Evolutionary conservation across 2,113 vertebrate genomes (phyloP).

Genomic region (Poecilia latipinna): DNA sequence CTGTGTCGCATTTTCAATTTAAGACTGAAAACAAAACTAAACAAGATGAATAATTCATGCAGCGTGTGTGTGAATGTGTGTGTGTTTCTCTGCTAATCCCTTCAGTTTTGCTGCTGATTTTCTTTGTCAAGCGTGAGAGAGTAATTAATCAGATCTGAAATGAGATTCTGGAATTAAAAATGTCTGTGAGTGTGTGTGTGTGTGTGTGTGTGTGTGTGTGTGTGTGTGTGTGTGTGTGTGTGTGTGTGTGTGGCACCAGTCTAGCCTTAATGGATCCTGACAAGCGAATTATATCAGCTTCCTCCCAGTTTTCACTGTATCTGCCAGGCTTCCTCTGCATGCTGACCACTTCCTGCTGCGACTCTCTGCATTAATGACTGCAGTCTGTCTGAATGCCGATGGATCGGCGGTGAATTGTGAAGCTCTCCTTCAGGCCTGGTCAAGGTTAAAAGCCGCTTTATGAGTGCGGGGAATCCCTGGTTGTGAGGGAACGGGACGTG

Average conservation of each 20-base stretch:
- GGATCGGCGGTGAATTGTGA: background rate
- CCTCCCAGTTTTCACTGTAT: slow-evolving; percentile 14
- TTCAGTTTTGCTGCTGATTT: slow-evolving; percentile 72
- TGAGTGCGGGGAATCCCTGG: background rate
- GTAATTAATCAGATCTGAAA: slow-evolving; percentile 78
- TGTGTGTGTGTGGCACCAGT: slow-evolving; percentile 20
- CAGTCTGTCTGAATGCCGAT: too few relatives aligned
- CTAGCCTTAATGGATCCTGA: slow-evolving; percentile 68
- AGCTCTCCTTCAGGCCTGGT: background rate
- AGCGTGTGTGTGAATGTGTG: slow-evolving; percentile 20
- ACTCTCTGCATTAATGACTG: too few relatives aligned
- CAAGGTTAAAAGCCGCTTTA: background rate
- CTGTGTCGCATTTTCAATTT: slow-evolving; percentile 24
- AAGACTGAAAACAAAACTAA: slow-evolving; percentile 42
- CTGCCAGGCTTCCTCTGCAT: background rate
- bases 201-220: slow-evolving; percentile 20
- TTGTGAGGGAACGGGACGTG: background rate
- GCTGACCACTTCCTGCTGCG: background rate
- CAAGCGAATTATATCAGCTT: slow-evolving; percentile 70
- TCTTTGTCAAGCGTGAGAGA: slow-evolving; percentile 74
- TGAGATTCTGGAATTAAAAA: slow-evolving; percentile 75
- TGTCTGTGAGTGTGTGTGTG: slow-evolving; percentile 14
- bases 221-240: slow-evolving; percentile 27
- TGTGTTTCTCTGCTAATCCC: slow-evolving; percentile 53
- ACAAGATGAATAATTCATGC: slow-evolving; percentile 64